Base-by-base conservation (phyloP, 2,797 vertebrate species). In the Paramormyrops hopkinsi region DNA sequence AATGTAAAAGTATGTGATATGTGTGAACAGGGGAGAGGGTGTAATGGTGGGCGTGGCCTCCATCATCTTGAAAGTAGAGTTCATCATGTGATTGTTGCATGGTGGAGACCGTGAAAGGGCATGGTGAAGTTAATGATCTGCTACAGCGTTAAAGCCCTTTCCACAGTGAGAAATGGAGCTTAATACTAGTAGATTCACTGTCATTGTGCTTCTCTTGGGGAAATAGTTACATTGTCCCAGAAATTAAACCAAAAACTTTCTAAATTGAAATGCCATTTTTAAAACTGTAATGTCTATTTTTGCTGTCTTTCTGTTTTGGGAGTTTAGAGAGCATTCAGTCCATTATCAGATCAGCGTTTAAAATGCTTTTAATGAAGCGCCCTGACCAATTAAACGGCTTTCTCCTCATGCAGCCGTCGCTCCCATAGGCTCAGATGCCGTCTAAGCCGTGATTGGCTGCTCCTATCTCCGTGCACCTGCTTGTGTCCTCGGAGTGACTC, bases 241-340 rank as follows among this genome's bases (percentile, higher is more conserved):
- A 86, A 89, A 86, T 85, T 50, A 73, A 86, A 73, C 56, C 59
- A 7, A 85, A 85, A 89, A n/a, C 4, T 22, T 89, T 48, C 41
- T 65, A 86, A 51, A 89, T 51, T 65, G 79, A 33, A 65, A 62
- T 19, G 54, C 11, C 12, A 82, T 33, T 69, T 69, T 69, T 69
- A 69, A 33, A 69, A 69, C 25, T 33, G 25, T 83, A 56, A 82
- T 22, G 22, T 82, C 88, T 88, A 88, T 82, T 88, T 88, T 88
- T 88, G 44, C 29, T 83, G 50, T n/a, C 51, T 14, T 44, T 59
- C 69, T 79, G 22, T 46, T 82, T 88, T n/a, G 82, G 59, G 56
- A 54, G 3, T 50, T 73, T 87, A 50, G 37, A 51, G 22, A 9
- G 19, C 85, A 76, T 37, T 76, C 6, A 69, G 90, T 51, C 65